These are phyloP conservation scores for Sapayoa aenigma DNA, from an alignment of 2,113 vertebrate genomes.

Conservation along the genomic window DNA sequence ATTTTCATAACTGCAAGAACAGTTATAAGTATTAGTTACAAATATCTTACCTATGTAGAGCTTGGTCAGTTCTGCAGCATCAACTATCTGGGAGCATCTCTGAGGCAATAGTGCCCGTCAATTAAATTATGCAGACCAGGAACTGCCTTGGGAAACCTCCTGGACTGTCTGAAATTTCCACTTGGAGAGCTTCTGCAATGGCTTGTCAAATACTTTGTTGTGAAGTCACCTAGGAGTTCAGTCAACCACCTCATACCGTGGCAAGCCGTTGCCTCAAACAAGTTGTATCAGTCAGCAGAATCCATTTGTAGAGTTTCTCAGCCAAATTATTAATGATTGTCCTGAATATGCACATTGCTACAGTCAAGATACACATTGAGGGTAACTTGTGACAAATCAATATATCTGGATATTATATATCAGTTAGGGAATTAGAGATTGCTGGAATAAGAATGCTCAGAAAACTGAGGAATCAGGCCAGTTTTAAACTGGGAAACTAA, in stretches of 20 bases:
- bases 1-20: neutral
- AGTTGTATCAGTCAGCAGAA: neutral
- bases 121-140: neutral
- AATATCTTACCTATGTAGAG: neutral
- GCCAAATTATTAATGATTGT: neutral
- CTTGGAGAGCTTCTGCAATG: neutral
- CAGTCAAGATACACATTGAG: neutral
- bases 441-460: neutral
- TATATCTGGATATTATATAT: neutral
- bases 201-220: neutral
- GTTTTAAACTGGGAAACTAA: neutral
- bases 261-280: neutral
- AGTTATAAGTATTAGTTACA: neutral
- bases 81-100: neutral
- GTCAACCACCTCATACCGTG: neutral
- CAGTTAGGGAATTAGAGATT: neutral
- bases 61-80: neutral
- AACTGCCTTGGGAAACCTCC: neutral
- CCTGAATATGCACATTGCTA: neutral
- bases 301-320: neutral
- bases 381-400: neutral
- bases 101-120: neutral
- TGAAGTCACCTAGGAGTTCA: neutral
- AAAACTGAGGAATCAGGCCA: neutral
- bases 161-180: neutral